Base-by-base conservation (phyloP, 2,888 invertebrate species). In the Sphaerolaimus hirsutus region DNA sequence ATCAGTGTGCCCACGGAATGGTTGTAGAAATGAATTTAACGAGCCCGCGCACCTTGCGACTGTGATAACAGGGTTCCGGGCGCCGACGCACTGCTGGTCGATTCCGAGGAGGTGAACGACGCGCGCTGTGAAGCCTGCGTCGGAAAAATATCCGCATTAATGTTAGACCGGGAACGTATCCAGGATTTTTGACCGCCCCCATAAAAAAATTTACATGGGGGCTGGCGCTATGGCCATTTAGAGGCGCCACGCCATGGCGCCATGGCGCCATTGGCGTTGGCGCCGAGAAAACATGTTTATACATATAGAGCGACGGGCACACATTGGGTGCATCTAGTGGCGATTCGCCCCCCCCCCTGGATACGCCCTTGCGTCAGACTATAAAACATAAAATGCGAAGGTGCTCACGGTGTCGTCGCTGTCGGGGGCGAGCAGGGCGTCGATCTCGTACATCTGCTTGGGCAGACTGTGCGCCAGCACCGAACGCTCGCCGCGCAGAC, bases 51-150 rank as follows among this genome's bases (percentile, higher is more conserved):
- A n/a, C n/a, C n/a, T n/a, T n/a, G n/a, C n/a, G n/a, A n/a, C n/a
- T n/a, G n/a, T n/a, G n/a, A n/a, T n/a, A n/a, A n/a, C n/a, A n/a
- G n/a, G n/a, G n/a, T n/a, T n/a, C n/a, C n/a, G n/a, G n/a, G n/a
- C n/a, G n/a, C n/a, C n/a, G n/a, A n/a, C n/a, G n/a, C n/a, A n/a
- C n/a, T n/a, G n/a, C n/a, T n/a, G n/a, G 36, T 27, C 7, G 47
- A 47, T 10, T 38, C 41, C 4, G 44, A 40, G 12, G 47, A 47
- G 2, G 48, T 46, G 37, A 32, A 48, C 5, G 48, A 48, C 3
- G 46, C 46, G 21, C 48, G 48, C 12, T 48, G 38, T 4, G 47
- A 47, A 4, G 32, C 10, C 45, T 47, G 37, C n/a, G n/a, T n/a
- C n/a, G n/a, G n/a, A n/a, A n/a, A n/a, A n/a, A n/a, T n/a, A n/a